Evolutionary conservation across 2,888 invertebrate genomes (phyloP).

Genomic region (Cephus pygmeus): DNA sequence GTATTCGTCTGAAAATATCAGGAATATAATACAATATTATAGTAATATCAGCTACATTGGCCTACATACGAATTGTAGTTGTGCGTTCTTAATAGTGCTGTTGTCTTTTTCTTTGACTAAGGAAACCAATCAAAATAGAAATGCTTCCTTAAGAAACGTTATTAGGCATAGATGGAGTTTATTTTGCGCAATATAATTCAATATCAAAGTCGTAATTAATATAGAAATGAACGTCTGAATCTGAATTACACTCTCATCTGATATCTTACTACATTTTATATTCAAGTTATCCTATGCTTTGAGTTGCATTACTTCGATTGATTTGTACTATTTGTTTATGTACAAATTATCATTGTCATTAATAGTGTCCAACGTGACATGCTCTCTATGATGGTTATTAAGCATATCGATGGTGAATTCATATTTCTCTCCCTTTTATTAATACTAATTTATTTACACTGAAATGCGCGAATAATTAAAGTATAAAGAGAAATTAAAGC

Average conservation of each 20-base stretch:
- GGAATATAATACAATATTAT: not conserved
- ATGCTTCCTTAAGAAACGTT: not conserved
- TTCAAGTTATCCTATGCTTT: not conserved
- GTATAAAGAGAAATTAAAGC: conserved; percentile 33
- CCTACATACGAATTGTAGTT: not conserved
- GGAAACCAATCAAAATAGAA: not conserved
- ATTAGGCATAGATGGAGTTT: not conserved
- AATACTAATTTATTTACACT: conserved; percentile 60
- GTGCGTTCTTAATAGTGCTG: not conserved
- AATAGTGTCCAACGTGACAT: not conserved
- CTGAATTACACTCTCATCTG: not conserved
- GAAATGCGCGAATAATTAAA: conserved; percentile 27
- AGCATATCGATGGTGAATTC: conserved; percentile 5
- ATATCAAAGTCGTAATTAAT: not conserved
- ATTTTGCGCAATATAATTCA: not conserved
- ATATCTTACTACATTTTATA: not conserved
- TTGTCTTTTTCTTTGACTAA: not conserved
- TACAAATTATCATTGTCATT: not conserved
- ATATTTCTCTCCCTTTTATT: conserved; percentile 46
- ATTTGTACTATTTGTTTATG: not conserved
- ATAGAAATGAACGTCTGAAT: not conserved
- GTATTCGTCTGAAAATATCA: not conserved
- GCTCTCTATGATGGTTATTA: not conserved
- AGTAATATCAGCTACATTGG: not conserved
- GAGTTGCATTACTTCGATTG: not conserved